Conservation (phyloP, 2,113 vertebrate species). For the Chitala chitala region DNA sequence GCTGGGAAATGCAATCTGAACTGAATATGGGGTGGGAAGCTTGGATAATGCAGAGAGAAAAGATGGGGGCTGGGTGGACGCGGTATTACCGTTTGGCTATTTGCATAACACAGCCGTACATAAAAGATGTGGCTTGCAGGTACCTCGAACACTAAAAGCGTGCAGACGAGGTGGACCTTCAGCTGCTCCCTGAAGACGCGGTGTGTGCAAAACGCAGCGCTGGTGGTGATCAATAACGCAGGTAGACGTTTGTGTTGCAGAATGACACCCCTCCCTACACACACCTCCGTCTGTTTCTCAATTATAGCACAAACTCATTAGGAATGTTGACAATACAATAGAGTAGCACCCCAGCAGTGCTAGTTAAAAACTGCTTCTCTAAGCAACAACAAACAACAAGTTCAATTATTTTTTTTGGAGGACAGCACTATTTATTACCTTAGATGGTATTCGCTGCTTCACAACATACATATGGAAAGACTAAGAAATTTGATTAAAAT, state of each 20-base stretch:
- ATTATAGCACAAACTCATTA: conserved; percentile 61
- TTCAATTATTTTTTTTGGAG: conserved; percentile 54
- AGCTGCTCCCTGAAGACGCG: conserved; percentile 30
- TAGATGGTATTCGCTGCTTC: conserved; percentile 74
- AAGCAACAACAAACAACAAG: conserved; percentile 62
- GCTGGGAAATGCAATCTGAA: conserved; percentile 54
- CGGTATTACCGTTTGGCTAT: conserved; percentile 41
- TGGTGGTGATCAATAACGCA: conserved; percentile 41
- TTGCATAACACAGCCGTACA: conserved; percentile 44
- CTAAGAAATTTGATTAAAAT: conserved; percentile 93
- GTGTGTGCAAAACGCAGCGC: conserved; percentile 35
- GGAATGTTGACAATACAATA: conserved; percentile 60
- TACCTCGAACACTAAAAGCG: too few species aligned
- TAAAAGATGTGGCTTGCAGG: conserved; percentile 34
- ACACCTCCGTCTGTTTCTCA: conserved; percentile 44
- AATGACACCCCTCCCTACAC: conserved; percentile 19
- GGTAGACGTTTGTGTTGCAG: conserved; percentile 28
- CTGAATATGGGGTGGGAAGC: conserved; percentile 49
- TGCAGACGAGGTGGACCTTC: conserved; percentile 36
- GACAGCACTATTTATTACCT: conserved; percentile 73
- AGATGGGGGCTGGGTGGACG: conserved; percentile 26
- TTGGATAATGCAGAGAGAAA: conserved; percentile 29
- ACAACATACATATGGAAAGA: conserved; percentile 78
- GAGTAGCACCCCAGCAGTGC: conserved; percentile 45
- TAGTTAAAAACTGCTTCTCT: conserved; percentile 57